Base-by-base conservation (phyloP, 35 echinoderm and acorn worm genomes). In the Stichopus chloronotus region DNA sequence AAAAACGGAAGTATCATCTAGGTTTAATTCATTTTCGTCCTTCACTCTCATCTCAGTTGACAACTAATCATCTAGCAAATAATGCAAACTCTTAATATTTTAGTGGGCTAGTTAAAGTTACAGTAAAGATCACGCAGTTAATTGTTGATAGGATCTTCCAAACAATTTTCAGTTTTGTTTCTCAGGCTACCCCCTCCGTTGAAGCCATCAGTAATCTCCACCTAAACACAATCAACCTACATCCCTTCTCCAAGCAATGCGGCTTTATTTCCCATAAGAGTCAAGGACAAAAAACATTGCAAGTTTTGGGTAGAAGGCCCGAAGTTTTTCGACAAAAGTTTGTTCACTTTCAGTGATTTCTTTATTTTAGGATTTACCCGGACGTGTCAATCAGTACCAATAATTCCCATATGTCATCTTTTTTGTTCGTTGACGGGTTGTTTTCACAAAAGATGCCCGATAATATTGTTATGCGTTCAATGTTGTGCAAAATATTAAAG, bases 181-280 rank as follows among this genome's bases (percentile, higher is more conserved):
- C 30, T 3, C 30, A 43, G 30, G 30, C 11, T 65, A 65, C 61
- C 11, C 6, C 11, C 11, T 65, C 60, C 17, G 60, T 9, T 63
- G 6, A 63, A 63, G 9, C 17, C 60, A 63, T 63, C 6, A 63
- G 60, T 63, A 65, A 19, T 19, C 13, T 19, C 19, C 8, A 65
- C 61, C 61, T 65, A 65, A 65, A 65, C 61, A 65, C 61, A 0
- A 65, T 65, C 11, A 65, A 65, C 61, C 61, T 65, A 65, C 61
- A 65, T 65, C 61, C 19, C 61, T 65, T 19, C 19, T 12, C 60
- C 6, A 60, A 12, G 9, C 60, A 9, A 16, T 63, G 9, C 17
- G 60, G 61, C 61, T 65, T 65, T 65, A 65, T 65, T 65, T 65
- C 61, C 61, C 61, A 65, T 65, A 65, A 65, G 61, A 65, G 61